A percentile compares a stretch with the other conserved stretches of the same genome.
phyloP scores from a whole-genome alignment of 2,888 invertebrate genomes.

The Rutpela maculata region DNA sequence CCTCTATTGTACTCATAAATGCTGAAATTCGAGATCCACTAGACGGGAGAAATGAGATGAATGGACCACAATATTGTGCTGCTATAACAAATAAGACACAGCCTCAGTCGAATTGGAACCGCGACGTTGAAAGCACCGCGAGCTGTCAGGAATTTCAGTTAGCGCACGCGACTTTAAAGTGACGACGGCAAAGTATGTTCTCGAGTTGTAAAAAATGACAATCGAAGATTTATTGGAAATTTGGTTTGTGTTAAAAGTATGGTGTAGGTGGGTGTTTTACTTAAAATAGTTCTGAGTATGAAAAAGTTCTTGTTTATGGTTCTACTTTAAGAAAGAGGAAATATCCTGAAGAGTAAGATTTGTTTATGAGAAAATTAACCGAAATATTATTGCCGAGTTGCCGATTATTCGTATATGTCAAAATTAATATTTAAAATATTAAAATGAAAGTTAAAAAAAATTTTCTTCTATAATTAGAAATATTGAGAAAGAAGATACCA shows the following conservation, averaged over 20 bases:
- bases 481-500: too few relatives aligned
- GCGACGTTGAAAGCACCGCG: constrained; percentile 51
- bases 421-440: too few relatives aligned
- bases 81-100: constrained; percentile 31
- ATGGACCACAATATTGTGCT: constrained; percentile 34
- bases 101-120: constrained; percentile 56
- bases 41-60: constrained; percentile 40
- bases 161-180: constrained; percentile 25
- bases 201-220: constrained; percentile 27
- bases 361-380: not conserved
- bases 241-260: not conserved
- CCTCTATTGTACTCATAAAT: constrained; percentile 15
- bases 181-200: not conserved
- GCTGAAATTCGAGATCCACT: constrained; percentile 35
- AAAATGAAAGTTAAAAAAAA: too few relatives aligned
- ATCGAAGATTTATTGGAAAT: constrained; percentile 5
- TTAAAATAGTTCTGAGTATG: not conserved
- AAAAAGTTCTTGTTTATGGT: constrained; percentile 20
- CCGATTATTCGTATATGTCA: too few relatives aligned
- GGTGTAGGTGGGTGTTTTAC: constrained; percentile 33
- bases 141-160: constrained; percentile 31
- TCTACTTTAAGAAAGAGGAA: not conserved
- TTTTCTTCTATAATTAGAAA: too few relatives aligned
- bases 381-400: too few relatives aligned
- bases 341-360: not conserved